These are phyloP conservation scores for Ranitomeya variabilis DNA, from an alignment of 2,113 vertebrate species.

Conservation along the genomic window DNA sequence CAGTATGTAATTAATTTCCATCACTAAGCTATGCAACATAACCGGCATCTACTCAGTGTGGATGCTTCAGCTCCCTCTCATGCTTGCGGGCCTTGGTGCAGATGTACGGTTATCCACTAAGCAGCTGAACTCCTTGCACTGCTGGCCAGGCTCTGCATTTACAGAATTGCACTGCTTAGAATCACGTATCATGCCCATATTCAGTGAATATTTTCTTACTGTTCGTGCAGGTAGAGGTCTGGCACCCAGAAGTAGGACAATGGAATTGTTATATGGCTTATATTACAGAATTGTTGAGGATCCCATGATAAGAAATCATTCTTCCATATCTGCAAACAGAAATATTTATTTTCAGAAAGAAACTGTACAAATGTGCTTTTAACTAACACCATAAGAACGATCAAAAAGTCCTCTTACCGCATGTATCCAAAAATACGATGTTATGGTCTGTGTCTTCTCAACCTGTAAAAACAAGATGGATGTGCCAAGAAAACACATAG, in stretches of 20 bases:
- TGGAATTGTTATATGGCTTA: constrained; percentile 63
- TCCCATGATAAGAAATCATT: constrained; percentile 65
- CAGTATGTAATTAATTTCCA: no score
- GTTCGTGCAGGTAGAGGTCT: constrained; percentile 59
- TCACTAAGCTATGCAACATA: no score
- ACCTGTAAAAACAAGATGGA: constrained; percentile 59
- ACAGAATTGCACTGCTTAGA: no score
- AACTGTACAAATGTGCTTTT: neutral
- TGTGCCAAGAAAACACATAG: neutral
- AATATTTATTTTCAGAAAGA: neutral
- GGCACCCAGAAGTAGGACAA: constrained; percentile 59
- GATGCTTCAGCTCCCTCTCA: no score
- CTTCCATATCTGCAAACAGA: constrained; percentile 62
- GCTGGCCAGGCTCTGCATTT: no score
- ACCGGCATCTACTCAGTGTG: no score
- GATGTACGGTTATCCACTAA: no score
- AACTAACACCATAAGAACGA: neutral
- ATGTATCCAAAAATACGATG: constrained; percentile 61
- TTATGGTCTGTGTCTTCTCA: constrained; percentile 67
- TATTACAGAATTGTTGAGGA: constrained; percentile 64
- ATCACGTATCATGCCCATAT: neutral
- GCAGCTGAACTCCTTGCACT: no score
- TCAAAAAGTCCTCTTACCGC: constrained; percentile 61
- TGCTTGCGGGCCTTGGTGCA: no score
- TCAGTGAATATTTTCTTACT: constrained; percentile 56